These are phyloP conservation scores for Melospiza georgiana DNA, from an alignment of 2,113 vertebrate genomes.

Conservation along the genomic window DNA sequence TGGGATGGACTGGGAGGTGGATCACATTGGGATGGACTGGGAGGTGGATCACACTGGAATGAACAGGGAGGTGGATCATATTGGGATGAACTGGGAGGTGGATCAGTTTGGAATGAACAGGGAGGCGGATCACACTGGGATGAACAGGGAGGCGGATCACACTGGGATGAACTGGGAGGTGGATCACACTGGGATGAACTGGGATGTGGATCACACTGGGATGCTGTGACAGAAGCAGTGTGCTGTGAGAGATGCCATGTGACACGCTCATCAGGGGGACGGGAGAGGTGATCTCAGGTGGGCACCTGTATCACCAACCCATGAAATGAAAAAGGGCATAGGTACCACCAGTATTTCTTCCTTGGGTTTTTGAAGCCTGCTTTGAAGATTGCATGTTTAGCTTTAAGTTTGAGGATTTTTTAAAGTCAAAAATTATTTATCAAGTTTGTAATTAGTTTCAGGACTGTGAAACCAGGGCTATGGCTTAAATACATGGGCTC, in stretches of 20 bases:
- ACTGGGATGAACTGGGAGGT: no score
- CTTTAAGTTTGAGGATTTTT: not conserved
- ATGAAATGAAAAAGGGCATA: not conserved
- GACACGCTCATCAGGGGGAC: not conserved
- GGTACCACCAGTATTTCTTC: accelerated
- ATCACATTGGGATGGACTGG: no score
- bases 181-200: no score
- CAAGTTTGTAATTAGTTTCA: not conserved
- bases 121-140: no score
- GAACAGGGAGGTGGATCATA: no score
- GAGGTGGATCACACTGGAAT: no score
- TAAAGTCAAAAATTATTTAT: not conserved
- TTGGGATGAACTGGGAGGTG: no score
- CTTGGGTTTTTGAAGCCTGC: not conserved
- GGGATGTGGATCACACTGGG: not conserved
- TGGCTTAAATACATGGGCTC: not conserved
- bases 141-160: no score
- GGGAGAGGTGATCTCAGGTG: accelerated
- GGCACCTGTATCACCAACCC: not conserved
- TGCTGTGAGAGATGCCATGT: not conserved
- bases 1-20: no score
- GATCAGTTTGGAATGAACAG: no score
- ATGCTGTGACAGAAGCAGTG: not conserved
- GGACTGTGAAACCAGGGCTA: not conserved
- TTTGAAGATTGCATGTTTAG: not conserved